A percentile compares a stretch with the other conserved stretches of the same genome.
Conservation (phyloP, 64 coral and sea anemone genomes). For the Stichodactyla mertensii region DNA sequence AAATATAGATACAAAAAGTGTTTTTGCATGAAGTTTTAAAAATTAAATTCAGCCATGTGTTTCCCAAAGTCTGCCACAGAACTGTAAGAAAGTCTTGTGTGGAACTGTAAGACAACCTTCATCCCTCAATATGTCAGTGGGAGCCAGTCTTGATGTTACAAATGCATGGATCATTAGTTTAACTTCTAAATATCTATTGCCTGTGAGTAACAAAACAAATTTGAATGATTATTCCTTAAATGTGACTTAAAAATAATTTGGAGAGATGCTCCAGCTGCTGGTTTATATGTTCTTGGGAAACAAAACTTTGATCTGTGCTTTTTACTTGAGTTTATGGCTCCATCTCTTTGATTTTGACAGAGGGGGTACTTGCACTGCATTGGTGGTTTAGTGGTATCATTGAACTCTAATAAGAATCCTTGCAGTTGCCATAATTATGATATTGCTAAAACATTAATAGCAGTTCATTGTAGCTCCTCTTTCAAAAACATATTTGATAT, state of each 20-base stretch:
- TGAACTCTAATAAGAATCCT: too few relatives aligned
- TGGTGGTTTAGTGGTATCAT: neutral
- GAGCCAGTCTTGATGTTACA: conserved; percentile 1
- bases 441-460: neutral
- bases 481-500: neutral
- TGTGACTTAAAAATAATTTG: neutral
- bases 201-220: neutral
- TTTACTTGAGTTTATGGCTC: neutral
- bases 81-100: neutral
- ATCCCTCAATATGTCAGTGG: neutral
- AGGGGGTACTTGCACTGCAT: neutral
- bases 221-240: too few relatives aligned
- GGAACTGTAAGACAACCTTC: neutral
- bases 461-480: neutral
- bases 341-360: neutral
- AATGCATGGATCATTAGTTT: neutral
- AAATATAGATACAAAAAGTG: neutral
- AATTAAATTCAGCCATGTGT: neutral
- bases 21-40: neutral
- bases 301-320: neutral
- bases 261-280: neutral
- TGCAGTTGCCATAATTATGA: too few relatives aligned
- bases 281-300: neutral
- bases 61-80: neutral
- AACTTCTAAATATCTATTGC: neutral